phyloP scores from a whole-genome alignment of 2,113 vertebrate genomes.

The Sapajus apella region DNA sequence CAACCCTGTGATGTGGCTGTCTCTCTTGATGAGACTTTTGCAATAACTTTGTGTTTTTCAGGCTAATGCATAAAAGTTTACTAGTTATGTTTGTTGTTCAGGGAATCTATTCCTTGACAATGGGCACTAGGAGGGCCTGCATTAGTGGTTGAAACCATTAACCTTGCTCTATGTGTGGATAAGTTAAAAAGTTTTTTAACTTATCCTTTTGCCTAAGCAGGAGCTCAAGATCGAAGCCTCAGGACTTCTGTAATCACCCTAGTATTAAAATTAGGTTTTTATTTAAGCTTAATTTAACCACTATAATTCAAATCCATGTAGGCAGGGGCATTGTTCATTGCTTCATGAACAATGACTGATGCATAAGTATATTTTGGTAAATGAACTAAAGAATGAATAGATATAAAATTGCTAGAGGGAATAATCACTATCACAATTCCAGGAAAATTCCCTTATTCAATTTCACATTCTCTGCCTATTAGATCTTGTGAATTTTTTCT shows the following conservation, averaged over 20 bases:
- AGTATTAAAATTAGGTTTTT: neutral
- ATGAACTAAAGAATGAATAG: neutral
- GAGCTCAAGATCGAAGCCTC: neutral
- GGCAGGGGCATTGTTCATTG: neutral
- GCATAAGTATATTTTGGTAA: neutral
- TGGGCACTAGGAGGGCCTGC: rapidly evolving
- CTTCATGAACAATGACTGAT: neutral
- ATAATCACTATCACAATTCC: neutral
- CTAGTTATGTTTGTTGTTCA: neutral
- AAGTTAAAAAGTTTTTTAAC: neutral
- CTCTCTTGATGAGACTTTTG: neutral
- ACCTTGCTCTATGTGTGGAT: neutral
- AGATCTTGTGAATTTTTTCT: neutral
- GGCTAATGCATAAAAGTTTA: neutral
- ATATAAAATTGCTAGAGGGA: neutral
- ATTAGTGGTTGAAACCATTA: neutral
- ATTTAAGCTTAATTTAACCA: neutral
- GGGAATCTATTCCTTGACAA: neutral
- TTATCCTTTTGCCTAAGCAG: neutral
- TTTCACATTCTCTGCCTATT: neutral
- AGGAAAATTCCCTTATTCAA: neutral
- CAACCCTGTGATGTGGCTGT: neutral
- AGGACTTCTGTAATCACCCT: neutral
- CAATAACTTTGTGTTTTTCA: neutral
- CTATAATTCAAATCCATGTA: neutral